These are phyloP conservation scores for Eutrigla gurnardus DNA, from an alignment of 2,797 vertebrate genomes.

Conservation along the genomic window DNA sequence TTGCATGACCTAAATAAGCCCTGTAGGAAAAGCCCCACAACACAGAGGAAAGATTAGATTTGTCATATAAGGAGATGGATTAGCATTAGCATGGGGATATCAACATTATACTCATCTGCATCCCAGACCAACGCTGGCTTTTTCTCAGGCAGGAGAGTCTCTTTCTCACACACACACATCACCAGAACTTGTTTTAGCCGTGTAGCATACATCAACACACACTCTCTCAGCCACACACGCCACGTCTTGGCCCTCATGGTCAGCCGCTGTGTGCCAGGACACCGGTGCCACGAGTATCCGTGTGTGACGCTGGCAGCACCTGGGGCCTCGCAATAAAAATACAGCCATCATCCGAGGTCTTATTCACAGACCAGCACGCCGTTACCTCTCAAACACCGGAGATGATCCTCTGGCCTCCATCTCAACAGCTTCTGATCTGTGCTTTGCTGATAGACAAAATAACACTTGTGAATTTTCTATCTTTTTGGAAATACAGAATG, in stretches of 20 bases:
- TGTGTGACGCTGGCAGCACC: slow-evolving; percentile 80
- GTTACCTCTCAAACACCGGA: slow-evolving; percentile 49
- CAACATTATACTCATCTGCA: slow-evolving; percentile 46
- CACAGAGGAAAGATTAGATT: slow-evolving; percentile 37
- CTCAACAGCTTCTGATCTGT: slow-evolving; percentile 10
- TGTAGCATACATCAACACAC: slow-evolving; percentile 16
- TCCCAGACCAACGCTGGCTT: slow-evolving; percentile 37
- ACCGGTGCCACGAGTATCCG: slow-evolving; percentile 73
- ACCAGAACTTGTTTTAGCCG: slow-evolving; percentile 22
- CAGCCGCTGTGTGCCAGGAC: slow-evolving; percentile 58
- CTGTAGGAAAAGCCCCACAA: slow-evolving; percentile 21
- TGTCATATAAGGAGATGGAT: slow-evolving; percentile 40
- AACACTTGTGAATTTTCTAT: slow-evolving; percentile 4
- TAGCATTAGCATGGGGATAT: slow-evolving; percentile 50
- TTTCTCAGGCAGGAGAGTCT: slow-evolving; percentile 33
- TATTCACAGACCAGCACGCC: slow-evolving; percentile 73
- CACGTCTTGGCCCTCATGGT: slow-evolving; percentile 63
- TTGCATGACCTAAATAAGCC: slow-evolving; percentile 41
- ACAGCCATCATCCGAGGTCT: slow-evolving; percentile 77
- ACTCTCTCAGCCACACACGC: slow-evolving; percentile 22
- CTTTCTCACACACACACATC: background rate
- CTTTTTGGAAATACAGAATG: background rate
- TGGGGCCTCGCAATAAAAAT: slow-evolving; percentile 77
- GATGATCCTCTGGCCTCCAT: slow-evolving; percentile 22
- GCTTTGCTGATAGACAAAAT: slow-evolving; percentile 4